Base-by-base conservation (phyloP, 2,888 invertebrate genomes). In the Mesorhabditis spiculigera region DNA sequence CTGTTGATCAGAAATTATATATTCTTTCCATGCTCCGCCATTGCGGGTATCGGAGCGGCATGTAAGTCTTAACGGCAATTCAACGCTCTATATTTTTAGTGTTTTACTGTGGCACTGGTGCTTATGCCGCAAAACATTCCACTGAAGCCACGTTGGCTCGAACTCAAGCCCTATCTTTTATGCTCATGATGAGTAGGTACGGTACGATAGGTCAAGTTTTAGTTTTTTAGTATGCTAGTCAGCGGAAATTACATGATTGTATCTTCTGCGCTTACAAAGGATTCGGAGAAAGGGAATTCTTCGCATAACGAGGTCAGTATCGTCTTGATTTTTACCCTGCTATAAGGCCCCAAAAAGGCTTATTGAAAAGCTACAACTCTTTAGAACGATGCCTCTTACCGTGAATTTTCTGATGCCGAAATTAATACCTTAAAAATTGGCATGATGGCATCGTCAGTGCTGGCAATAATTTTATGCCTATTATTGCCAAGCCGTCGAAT, bases 51-150 rank as follows among this genome's bases (percentile, higher is more conserved):
- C 0, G 58, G 58, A 50, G n/a, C 58, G 0, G 58, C 58, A 13
- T 50, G 58, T 50, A 50, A 50, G 58, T 50, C 3, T 50, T 50
- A n/a, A 50, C 2, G n/a, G 3, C 8, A 10, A 13, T 50, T 50
- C 58, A 50, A 50, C 1, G n/a, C 10, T 3, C 28, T n/a, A 50
- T 10, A 13, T 50, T 50, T 50, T 50, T n/a, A 50, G 58, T 50
- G 58, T 50, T 50, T n/a, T 50, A 13, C n/a, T 50, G 58, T n/a
- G n/a, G 58, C n/a, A 50, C 58, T 50, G 58, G 58, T 50, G 58
- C 58, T n/a, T 50, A 50, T 50, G n/a, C n/a, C 0, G 8, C 58
- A 1, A 50, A 50, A 3, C 58, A 50, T 50, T 50, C 58, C 1
- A 50, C 58, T 10, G 58, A 50, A 50, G n/a, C 8, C 0, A 50